Base-by-base conservation (phyloP, 2,797 vertebrate species). In the Phrynocephalus guinanensis region DNA sequence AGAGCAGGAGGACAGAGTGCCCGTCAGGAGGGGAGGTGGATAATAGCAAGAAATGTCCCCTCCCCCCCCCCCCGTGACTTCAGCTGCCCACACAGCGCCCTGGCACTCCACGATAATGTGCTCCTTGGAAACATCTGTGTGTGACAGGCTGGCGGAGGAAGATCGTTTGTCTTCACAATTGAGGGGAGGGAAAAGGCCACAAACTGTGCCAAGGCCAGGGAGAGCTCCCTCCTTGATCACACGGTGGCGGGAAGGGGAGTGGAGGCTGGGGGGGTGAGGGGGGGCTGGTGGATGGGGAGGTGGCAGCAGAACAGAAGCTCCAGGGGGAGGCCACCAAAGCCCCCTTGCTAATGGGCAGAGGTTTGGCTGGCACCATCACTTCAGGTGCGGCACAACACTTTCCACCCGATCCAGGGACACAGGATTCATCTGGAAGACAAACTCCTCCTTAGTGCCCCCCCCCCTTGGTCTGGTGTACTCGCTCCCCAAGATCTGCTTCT, bases 31-130 rank as follows among this genome's bases (percentile, higher is more conserved):
- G 73, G 91, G 83, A 94, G 90, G 5, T 20, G 18, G 91, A 91
- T 95, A 93, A 94, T 92, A 89, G 91, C 93, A 91, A 95, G 81
- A 92, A 95, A 91, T 86, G 71, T 18, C 91, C 83, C 92, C 38
- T 3, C 38, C 38, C 38, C 5, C 38, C 38, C 38, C 38, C 38
- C 88, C 86, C 78, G 85, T 30, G 8, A 87, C 88, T 77, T 33
- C 82, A 83, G 90, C 92, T 87, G 88, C 91, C 92, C 93, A 91
- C 52, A 75, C 30, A 83, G 85, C 80, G 87, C 67, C 72, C 85
- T 68, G 16, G 81, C 8, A 9, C 44, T 8, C 16, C 44, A 73
- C 71, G 77, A 89, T 86, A 90, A 86, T 80, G 79, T 9, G 10
- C 52, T 52, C 67, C 92, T 78, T 83, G 89, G 87, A 92, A 86